These are phyloP conservation scores for Brachyptera risi DNA, from an alignment of 2,888 invertebrate genomes.

Conservation along the genomic window DNA sequence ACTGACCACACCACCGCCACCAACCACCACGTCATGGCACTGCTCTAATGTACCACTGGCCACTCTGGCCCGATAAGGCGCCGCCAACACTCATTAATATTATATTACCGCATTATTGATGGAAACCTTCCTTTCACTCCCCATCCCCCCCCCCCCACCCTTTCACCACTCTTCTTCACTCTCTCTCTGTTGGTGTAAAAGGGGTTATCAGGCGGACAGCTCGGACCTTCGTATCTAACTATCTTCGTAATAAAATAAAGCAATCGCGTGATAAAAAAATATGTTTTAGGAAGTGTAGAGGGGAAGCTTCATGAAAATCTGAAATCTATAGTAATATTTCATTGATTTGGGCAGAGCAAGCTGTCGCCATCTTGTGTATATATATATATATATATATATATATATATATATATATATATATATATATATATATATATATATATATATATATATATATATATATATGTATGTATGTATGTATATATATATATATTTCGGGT, in stretches of 20 bases:
- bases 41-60: neutral
- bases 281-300: no score
- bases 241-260: no score
- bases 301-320: neutral
- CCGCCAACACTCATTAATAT: neutral
- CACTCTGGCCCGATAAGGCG: slow-evolving; percentile 3
- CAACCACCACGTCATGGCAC: neutral
- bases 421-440: neutral
- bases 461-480: neutral
- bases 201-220: no score
- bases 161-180: neutral
- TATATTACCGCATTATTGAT: neutral
- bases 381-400: neutral
- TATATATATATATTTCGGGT: no score
- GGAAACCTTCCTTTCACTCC: neutral
- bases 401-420: neutral
- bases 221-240: no score
- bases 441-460: neutral
- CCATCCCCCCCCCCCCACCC: neutral
- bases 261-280: no score
- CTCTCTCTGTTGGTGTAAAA: neutral
- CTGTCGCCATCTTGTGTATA: no score
- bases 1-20: no score
- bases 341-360: no score
- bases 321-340: no score